These are phyloP conservation scores for Calvadosia cruxmelitensis DNA, from an alignment of 30 jellyfish, hydroid and myxozoan genomes.

Conservation along the genomic window DNA sequence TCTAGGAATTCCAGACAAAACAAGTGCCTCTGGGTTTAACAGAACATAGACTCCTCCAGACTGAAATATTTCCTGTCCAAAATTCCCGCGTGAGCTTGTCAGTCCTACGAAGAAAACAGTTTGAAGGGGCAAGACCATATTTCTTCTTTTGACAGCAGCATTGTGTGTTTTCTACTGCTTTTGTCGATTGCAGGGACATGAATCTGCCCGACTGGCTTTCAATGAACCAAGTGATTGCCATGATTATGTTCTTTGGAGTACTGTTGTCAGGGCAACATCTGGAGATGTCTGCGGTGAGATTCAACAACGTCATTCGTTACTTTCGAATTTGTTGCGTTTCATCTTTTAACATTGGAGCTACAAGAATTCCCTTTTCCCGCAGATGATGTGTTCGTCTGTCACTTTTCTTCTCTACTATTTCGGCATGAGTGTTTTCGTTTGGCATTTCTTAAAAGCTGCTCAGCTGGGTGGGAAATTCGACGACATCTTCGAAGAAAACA, in stretches of 20 bases:
- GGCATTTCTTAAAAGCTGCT: slow-evolving; percentile 97
- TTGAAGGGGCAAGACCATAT: too few species aligned
- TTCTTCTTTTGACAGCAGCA: too few species aligned
- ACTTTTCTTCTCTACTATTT: slow-evolving; percentile 76
- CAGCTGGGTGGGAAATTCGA: slow-evolving; percentile 96
- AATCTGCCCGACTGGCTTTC: slow-evolving; percentile 93
- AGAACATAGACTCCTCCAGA: too few species aligned
- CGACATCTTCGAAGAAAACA: slow-evolving; percentile 69
- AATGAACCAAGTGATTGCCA: slow-evolving; percentile 65
- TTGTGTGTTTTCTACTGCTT: too few species aligned
- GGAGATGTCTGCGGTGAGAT: slow-evolving; percentile 38
- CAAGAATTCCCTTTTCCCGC: slow-evolving; percentile 8
- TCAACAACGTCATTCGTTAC: too few species aligned
- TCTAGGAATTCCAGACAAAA: too few species aligned
- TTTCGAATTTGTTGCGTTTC: too few species aligned
- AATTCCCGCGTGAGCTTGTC: too few species aligned
- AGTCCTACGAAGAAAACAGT: too few species aligned
- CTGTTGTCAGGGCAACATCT: slow-evolving; percentile 64
- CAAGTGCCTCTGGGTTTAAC: too few species aligned
- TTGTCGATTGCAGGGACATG: slow-evolving; percentile 69
- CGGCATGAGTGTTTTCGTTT: slow-evolving; percentile 84
- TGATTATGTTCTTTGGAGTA: slow-evolving; percentile 58
- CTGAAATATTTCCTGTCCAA: too few species aligned
- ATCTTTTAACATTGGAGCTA: too few species aligned
- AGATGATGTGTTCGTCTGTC: slow-evolving; percentile 60